These are phyloP conservation scores for Prolemur simus DNA, from an alignment of 2,113 vertebrate genomes.

Conservation along the genomic window DNA sequence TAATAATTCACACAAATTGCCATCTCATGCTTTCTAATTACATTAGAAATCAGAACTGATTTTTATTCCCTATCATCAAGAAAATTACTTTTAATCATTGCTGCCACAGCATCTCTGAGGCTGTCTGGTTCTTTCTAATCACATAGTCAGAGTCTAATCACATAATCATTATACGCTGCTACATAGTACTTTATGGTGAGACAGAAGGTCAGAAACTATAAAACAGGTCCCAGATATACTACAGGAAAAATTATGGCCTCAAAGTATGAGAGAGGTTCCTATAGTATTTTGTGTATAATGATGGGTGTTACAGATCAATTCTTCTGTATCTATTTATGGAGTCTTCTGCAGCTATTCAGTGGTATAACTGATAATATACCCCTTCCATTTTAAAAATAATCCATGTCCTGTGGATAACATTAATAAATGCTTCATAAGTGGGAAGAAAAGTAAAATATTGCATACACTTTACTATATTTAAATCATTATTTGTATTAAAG, in stretches of 20 bases:
- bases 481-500: background rate
- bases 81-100: constrained; percentile 42
- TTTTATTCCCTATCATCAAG: constrained; percentile 37
- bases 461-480: background rate
- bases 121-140: constrained; percentile 2
- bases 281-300: background rate
- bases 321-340: background rate
- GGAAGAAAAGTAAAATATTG: background rate
- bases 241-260: background rate
- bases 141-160: background rate
- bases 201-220: background rate
- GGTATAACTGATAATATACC: background rate
- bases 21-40: background rate
- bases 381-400: background rate
- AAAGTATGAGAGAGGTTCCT: background rate
- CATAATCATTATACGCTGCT: background rate
- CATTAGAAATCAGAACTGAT: constrained; percentile 13
- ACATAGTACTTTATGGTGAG: background rate
- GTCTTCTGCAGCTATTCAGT: background rate
- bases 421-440: background rate
- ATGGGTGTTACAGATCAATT: background rate
- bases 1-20: constrained; percentile 21
- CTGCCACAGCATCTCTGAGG: background rate
- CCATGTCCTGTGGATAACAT: background rate
- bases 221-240: background rate